Base-by-base conservation (phyloP, 1,140 invertebrate species). In the Campodea augens region DNA sequence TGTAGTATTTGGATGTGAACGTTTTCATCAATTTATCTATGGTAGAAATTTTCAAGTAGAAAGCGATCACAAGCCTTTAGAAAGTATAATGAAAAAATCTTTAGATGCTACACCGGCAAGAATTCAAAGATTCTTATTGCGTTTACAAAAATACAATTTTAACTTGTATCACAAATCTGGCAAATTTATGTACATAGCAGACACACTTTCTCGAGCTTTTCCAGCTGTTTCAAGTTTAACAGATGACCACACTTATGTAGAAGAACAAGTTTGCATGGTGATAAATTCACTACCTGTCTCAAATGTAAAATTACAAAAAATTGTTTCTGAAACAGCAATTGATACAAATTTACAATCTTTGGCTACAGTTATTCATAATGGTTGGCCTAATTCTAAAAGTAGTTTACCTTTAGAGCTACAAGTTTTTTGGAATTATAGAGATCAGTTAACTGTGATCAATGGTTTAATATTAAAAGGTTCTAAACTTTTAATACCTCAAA, bases 41-140 rank as follows among this genome's bases (percentile, higher is more conserved):
- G 60, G 58, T 5, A 46, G 49, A n/a, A 48, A 46, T 36, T 46
- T 58, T 18, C 48, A 43, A 18, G 43, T 62, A 3, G 36, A 57
- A 15, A 62, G 56, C 0, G 59, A 64, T 46, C 57, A 60, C 41
- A 55, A 59, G 36, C 57, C 60, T 13, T 41, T 65, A 13, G 55
- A 60, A 23, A 25, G 25, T 20, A 63, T 68, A 38, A 52, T 60
- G 22, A 55, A 54, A 44, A 68, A 65, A 50, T 53, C 55, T 12
- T 49, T 67, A 21, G 21, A 55, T 32, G 52, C 58, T 21, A 56
- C 59, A 18, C 57, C 60, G 3, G 49, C 55, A 7, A 45, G 66
- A 44, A 49, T 71, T 24, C 58, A 68, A 52, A 42, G 59, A 13
- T 64, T 67, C 58, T 32, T 64, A 12, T 44, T 70, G 2, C 50